Evolutionary conservation across 1,140 invertebrate species (phyloP).

Genomic region (Tyrophagus putrescentiae): DNA sequence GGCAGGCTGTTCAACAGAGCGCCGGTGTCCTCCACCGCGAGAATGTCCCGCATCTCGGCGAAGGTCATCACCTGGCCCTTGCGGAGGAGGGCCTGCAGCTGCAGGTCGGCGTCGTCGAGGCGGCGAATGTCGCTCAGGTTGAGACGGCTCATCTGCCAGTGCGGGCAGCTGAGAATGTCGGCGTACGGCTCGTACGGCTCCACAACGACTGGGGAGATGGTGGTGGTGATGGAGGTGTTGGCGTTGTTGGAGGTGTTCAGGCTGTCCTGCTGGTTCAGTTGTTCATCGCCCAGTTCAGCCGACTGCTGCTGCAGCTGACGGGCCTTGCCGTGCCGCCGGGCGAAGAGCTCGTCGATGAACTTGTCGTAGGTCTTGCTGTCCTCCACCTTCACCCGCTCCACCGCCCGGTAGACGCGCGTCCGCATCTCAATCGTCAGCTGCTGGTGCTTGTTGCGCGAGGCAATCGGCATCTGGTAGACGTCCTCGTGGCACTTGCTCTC

Average conservation of each 20-base stretch:
- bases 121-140: background rate
- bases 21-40: background rate
- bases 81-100: background rate
- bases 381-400: background rate
- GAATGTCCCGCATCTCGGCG: background rate
- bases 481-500: background rate
- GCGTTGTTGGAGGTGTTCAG: too few species aligned
- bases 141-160: slow-evolving; percentile 3
- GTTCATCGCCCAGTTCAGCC: too few species aligned
- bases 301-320: too few species aligned
- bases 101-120: background rate
- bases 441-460: slow-evolving; percentile 10
- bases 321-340: too few species aligned
- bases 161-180: slow-evolving; percentile 1
- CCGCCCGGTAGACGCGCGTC: background rate
- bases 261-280: too few species aligned
- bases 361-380: too few species aligned
- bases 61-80: slow-evolving; percentile 2
- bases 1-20: background rate
- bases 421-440: slow-evolving; percentile 2
- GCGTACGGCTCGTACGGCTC: too few species aligned
- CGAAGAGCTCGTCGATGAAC: too few species aligned
- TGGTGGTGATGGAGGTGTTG: too few species aligned
- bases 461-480: background rate
- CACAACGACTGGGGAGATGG: too few species aligned